These are phyloP conservation scores for Pseudotriccus pelzelni DNA, from an alignment of 2,797 vertebrate species.

Conservation along the genomic window DNA sequence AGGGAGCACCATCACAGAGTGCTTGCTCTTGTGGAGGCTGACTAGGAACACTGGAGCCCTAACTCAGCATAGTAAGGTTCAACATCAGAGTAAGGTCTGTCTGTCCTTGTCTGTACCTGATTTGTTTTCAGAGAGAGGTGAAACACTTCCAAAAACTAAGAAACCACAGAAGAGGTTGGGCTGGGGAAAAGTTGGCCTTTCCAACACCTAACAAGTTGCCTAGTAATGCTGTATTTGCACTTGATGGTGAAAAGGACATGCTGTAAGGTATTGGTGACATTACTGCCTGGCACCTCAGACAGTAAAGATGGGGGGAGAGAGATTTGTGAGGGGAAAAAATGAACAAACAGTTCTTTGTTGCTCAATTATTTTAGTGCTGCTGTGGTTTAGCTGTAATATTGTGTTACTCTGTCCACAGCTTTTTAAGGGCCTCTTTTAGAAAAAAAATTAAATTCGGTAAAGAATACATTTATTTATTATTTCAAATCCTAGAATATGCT, in stretches of 20 bases:
- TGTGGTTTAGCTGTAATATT: neutral
- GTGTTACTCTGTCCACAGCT: neutral
- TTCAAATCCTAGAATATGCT: neutral
- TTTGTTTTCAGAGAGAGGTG: neutral
- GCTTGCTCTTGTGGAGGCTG: neutral
- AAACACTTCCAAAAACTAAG: neutral
- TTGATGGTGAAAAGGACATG: neutral
- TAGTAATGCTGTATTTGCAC: neutral
- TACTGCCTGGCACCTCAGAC: neutral
- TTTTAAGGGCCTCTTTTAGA: neutral
- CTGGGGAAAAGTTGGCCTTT: neutral
- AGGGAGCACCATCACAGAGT: neutral
- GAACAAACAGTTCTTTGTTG: neutral
- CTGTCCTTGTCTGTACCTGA: neutral
- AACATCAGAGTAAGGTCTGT: neutral
- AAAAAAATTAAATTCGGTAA: neutral
- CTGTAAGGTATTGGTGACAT: neutral
- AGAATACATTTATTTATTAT: neutral
- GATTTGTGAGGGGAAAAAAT: neutral
- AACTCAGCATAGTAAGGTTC: neutral
- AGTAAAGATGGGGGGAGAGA: neutral
- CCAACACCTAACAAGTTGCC: rapidly evolving
- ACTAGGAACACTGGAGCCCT: neutral
- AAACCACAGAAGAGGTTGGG: neutral
- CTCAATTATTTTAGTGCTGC: neutral